Base-by-base conservation (phyloP, 2,797 vertebrate species). In the Syngnathus acus region DNA sequence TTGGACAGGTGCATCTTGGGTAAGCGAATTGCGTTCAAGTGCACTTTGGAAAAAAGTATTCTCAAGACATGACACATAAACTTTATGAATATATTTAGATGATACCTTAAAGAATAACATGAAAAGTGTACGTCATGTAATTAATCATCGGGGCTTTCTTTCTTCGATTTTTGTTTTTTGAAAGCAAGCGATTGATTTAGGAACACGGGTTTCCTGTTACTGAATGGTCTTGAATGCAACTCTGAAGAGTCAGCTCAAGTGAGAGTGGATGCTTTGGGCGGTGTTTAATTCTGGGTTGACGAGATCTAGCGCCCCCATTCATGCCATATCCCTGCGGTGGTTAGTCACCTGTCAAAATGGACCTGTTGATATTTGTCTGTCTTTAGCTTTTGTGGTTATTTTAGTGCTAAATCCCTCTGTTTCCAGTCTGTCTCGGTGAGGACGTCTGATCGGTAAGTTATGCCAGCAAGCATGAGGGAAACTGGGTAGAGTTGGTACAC, bases 1-100 rank as follows among this genome's bases (percentile, higher is more conserved):
- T 64, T 75, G 75, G 69, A 85, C 84, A 85, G 78, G 84, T 89
- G 90, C 89, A 90, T 90, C 77, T 47, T 89, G 89, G 90, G 89
- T 76, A 23, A 55, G 47, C 3, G 72, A 64, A 84, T 2, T 73
- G 78, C 72, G 64, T 88, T 88, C 82, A 85, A 0, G 0, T 39
- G 62, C 74, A 65, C 40, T 62, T 26, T 2, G 72, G 17, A 11
- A 16, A 6, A 6, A 10, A 0, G 53, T 6, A 1, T 11, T 2
- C 11, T 17, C 17, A 2, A 6, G 5, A 6, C 47, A 48, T 6
- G 5, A 17, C 16, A 47, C 45, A 14, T 10, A 45, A 14, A 45
- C 3, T 14, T 45, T 14, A 45, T 45, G 32, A 32, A 32, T 32
- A 32, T 4, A 32, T 32, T 32, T 32, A 32, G 32, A 32, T 32